Evolutionary conservation across 2,797 vertebrate genomes (phyloP).

Genomic region (Pterois miles): DNA sequence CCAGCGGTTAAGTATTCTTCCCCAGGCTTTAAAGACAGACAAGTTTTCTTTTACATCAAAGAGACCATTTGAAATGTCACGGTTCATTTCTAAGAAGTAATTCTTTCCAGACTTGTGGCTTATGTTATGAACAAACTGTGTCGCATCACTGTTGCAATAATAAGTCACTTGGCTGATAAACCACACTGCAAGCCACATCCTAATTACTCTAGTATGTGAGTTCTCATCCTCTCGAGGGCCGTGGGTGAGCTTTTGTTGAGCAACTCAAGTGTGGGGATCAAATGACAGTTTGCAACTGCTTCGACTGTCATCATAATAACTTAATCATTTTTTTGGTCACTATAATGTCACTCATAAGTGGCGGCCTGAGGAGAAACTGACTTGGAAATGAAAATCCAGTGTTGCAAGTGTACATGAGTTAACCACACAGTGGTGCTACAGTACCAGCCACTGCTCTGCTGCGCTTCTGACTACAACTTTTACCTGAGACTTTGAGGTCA

Average conservation of each 20-base stretch:
- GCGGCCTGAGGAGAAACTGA: background rate
- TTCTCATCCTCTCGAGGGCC: background rate
- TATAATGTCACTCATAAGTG: background rate
- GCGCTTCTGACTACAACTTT: too few species aligned
- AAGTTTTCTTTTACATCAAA: background rate
- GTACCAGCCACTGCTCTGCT: background rate
- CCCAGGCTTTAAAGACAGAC: background rate
- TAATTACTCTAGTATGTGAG: background rate
- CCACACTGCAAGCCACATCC: background rate
- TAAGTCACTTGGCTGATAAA: background rate
- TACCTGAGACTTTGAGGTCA: too few species aligned
- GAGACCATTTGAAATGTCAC: background rate
- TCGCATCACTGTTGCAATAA: background rate
- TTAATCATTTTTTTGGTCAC: background rate
- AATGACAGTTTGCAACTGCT: background rate
- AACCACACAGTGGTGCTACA: conserved; percentile 55
- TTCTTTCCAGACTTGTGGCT: background rate
- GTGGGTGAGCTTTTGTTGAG: background rate
- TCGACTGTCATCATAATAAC: background rate
- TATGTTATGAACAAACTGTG: background rate
- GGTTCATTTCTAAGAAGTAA: background rate
- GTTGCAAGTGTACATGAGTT: background rate
- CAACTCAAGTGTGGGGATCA: background rate
- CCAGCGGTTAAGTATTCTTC: background rate
- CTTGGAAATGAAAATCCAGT: background rate